Conservation (phyloP, 2,888 invertebrate genomes). For the Hermaeophaga mercurialis region DNA sequence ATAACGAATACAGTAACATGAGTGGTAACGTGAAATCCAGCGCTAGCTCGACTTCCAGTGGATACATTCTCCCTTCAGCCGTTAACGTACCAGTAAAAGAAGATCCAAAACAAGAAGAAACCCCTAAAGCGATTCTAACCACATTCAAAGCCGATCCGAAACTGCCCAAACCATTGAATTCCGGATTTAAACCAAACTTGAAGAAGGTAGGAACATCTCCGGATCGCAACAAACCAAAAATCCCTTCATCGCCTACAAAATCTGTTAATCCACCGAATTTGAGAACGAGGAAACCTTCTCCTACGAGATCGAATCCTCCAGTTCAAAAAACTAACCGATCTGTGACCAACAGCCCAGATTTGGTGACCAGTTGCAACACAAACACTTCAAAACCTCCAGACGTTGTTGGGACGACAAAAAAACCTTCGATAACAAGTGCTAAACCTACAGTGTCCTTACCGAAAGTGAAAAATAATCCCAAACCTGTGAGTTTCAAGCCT, state of each 20-base stretch:
- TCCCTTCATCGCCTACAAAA: slow-evolving; percentile 36
- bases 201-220: slow-evolving; percentile 38
- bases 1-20: slow-evolving; percentile 69
- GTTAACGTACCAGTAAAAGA: slow-evolving; percentile 66
- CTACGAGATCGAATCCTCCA: slow-evolving; percentile 43
- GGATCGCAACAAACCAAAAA: slow-evolving; percentile 34
- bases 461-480: slow-evolving; percentile 59
- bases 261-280: slow-evolving; percentile 59
- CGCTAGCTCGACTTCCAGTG: slow-evolving; percentile 69
- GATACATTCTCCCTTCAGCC: slow-evolving; percentile 74
- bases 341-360: slow-evolving; percentile 68
- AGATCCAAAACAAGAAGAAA: slow-evolving; percentile 24
- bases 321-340: slow-evolving; percentile 47
- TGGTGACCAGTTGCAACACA: slow-evolving; percentile 69
- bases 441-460: slow-evolving; percentile 51
- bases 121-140: slow-evolving; percentile 42
- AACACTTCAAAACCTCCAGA: slow-evolving; percentile 65
- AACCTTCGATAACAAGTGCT: slow-evolving; percentile 44
- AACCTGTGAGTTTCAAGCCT: slow-evolving; percentile 56
- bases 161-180: slow-evolving; percentile 40
- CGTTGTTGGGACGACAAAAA: slow-evolving; percentile 61
- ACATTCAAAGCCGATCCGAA: slow-evolving; percentile 45
- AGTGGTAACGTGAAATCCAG: slow-evolving; percentile 55
- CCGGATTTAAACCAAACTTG: slow-evolving; percentile 30
- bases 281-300: slow-evolving; percentile 54